Base-by-base conservation (phyloP, 2,888 invertebrate species). In the Diogma glabrata region DNA sequence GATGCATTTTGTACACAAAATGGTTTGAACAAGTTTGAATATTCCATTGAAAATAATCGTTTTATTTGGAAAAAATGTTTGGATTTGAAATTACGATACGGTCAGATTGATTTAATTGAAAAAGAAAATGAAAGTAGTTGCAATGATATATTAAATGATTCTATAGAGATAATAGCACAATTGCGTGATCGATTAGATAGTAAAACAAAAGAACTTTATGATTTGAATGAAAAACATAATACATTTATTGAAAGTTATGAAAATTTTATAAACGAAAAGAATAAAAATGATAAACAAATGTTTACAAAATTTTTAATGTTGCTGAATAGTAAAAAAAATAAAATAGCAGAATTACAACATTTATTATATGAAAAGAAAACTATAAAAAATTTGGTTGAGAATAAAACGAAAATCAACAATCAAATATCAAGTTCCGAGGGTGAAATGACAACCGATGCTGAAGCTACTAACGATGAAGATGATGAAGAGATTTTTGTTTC, bases 1-100 rank as follows among this genome's bases (percentile, higher is more conserved):
- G 23, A 43, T n/a, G 43, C 43, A 3, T 12, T 43, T 7, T 43
- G 43, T 14, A 6, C n/a, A 14, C 43, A 20, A 43, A 43, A 43
- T 22, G 43, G 43, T 20, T n/a, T 43, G n/a, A 1, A n/a, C 7
- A 43, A 43, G n/a, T 43, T 43, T 14, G 23, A 22, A n/a, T 43
- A 43, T 8, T 14, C 43, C 22, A 43, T 43, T 23, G 43, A 43
- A n/a, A 43, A 22, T 2, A 14, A 10, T 2, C 6, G 23, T 22
- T 43, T 43, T 17, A 43, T 5, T 7, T 43, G 43, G 43, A 43
- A 43, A 14, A 43, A 43, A 43, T n/a, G n/a, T n/a, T n/a, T n/a
- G n/a, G 43, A 22, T n/a, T 7, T 23, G 23, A 43, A 43, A 20
- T 14, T 43, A 14, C 20, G 20, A 22, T 43, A 43, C 3, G 43